A percentile compares a stretch with the other conserved stretches of the same genome.
phyloP scores from a whole-genome alignment of 2,113 vertebrate genomes.

The Rhinogobius similis region DNA sequence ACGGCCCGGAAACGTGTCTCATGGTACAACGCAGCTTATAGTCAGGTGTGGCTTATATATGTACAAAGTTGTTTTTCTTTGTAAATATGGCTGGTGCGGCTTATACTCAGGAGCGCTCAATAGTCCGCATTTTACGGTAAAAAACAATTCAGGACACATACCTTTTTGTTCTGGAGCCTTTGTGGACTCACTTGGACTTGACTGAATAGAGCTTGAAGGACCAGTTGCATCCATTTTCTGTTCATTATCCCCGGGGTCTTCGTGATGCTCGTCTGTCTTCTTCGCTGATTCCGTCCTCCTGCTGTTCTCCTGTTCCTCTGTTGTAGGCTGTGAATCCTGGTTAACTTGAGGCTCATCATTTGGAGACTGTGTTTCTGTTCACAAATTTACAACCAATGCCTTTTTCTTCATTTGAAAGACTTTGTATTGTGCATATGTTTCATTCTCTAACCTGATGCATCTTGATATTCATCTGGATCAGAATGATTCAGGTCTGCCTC shows the following conservation, averaged over 20 bases:
- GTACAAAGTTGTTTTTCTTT: too few relatives aligned
- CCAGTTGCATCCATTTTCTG: not conserved
- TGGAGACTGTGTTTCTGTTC: not conserved
- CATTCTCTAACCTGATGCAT: not conserved
- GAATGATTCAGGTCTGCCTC: not conserved
- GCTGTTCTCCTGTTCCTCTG: not conserved
- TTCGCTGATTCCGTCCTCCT: not conserved
- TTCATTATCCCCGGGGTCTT: not conserved
- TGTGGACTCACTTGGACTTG: not conserved
- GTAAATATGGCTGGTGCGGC: too few relatives aligned
- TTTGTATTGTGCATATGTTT: not conserved
- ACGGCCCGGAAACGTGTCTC: too few relatives aligned
- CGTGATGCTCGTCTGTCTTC: not conserved
- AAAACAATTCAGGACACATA: too few relatives aligned
- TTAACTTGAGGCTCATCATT: too few relatives aligned
- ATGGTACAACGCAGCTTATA: too few relatives aligned
- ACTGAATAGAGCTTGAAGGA: not conserved
- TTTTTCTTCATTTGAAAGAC: not conserved
- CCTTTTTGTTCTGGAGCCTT: too few relatives aligned
- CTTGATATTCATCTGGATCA: not conserved
- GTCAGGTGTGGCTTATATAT: too few relatives aligned
- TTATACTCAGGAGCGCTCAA: too few relatives aligned
- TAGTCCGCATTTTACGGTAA: too few relatives aligned
- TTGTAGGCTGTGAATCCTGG: too few relatives aligned
- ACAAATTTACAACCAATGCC: not conserved